Base-by-base conservation (phyloP, 2,113 vertebrate genomes). In the Deroptyus accipitrinus region DNA sequence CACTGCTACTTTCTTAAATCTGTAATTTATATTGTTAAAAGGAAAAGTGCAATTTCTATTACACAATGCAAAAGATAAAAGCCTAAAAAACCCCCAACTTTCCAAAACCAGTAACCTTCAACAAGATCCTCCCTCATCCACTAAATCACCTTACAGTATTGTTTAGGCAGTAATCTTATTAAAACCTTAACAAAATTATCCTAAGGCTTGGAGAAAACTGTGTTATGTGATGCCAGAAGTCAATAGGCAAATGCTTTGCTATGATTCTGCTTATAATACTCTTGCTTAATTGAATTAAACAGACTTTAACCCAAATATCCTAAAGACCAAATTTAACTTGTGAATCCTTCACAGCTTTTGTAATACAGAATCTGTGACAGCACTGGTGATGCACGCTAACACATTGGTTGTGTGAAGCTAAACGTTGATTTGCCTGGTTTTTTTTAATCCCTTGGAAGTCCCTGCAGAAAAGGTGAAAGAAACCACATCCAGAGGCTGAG, bases 21-120 rank as follows among this genome's bases (percentile, higher is more conserved):
- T 83, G 55, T 95, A 95, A 97, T 92, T 97, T 86, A 94, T 62
- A 90, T 30, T 46, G 52, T 82, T 92, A 74, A 95, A 95, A 79
- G 46, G 52, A 74, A 91, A 93, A 96, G 27, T 31, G 46, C 63
- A 63, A 81, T 95, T 91, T 93, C 51, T 93, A 92, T 76, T 83
- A 73, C 70, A 93, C 66, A 91, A 57, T 64, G 49, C 8, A 28
- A 81, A 86, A 62, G 69, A 69, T 27, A 80, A 17, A 81, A 88
- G 59, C 33, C 37, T 48, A 49, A 92, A 80, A 57, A 95, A 16
- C 9, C 57, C 83, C 28, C 37, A 73, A 37, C 10, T 1, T 22
- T 73, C 30, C 88, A 68, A 84, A 88, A 49, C 6, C 12, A 42
- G 54, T 23, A 80, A 69, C 30, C 42, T 88, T 80, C 42, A 88